These are phyloP conservation scores for Perdita meconis DNA, from an alignment of 2,888 invertebrate species.

Conservation along the genomic window DNA sequence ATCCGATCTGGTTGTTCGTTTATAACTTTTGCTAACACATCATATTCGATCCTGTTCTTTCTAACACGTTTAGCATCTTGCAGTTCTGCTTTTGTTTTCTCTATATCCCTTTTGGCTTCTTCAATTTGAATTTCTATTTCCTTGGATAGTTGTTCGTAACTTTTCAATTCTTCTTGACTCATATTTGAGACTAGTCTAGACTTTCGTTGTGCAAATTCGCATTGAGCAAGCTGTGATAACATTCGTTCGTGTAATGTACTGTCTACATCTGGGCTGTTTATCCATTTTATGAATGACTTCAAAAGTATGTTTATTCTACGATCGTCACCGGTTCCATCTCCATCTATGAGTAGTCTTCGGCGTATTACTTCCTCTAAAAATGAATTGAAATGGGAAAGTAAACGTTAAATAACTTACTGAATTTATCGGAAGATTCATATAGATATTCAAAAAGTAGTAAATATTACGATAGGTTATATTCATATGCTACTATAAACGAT, in stretches of 20 bases:
- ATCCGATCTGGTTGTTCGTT: slow-evolving; percentile 95
- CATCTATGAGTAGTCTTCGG: slow-evolving; percentile 95
- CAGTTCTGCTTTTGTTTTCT: slow-evolving; percentile 92
- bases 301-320: slow-evolving; percentile 93
- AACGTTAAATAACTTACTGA: no score
- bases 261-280: slow-evolving; percentile 87
- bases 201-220: slow-evolving; percentile 94
- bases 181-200: slow-evolving; percentile 92
- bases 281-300: slow-evolving; percentile 93
- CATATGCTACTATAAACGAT: no score
- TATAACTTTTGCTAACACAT: slow-evolving; percentile 95
- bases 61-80: slow-evolving; percentile 93
- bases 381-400: no score
- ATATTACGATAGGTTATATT: no score
- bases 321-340: slow-evolving; percentile 98
- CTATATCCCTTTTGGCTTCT: slow-evolving; percentile 92
- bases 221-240: slow-evolving; percentile 92
- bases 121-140: slow-evolving; percentile 92
- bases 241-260: slow-evolving; percentile 89
- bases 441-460: no score
- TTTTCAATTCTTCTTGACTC: slow-evolving; percentile 93
- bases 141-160: slow-evolving; percentile 91
- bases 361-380: slow-evolving; percentile 95
- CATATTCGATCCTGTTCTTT: slow-evolving; percentile 96
- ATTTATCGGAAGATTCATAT: no score